phyloP scores from a whole-genome alignment of 2,113 vertebrate species.

The Ictalurus furcatus region DNA sequence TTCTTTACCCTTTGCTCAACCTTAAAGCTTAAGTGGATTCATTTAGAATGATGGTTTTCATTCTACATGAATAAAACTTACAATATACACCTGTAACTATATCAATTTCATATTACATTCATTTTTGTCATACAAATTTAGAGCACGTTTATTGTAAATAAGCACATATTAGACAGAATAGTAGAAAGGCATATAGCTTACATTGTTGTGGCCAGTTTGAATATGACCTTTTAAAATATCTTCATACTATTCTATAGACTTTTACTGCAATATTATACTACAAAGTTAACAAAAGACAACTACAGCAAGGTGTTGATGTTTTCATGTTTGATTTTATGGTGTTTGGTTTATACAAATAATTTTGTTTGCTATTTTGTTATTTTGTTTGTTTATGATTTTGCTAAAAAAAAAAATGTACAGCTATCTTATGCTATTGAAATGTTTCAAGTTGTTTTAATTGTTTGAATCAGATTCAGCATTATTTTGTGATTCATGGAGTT shows the following conservation, averaged over 20 bases:
- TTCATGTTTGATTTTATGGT: not conserved
- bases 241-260: not conserved
- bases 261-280: not conserved
- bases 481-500: constrained; percentile 17
- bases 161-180: not conserved
- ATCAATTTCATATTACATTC: not conserved
- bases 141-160: not conserved
- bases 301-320: not conserved
- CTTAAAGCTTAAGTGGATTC: not conserved
- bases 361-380: not conserved
- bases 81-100: not conserved
- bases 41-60: not conserved
- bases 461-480: constrained; percentile 9
- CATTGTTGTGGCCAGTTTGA: not conserved
- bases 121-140: not conserved
- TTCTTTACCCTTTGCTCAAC: not conserved
- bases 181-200: not conserved
- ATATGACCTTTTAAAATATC: not conserved
- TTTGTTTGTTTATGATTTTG: not conserved
- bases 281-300: not conserved
- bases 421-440: not conserved
- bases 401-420: not conserved
- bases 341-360: not conserved
- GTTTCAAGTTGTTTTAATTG: not conserved
- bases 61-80: not conserved